Evolutionary conservation across 2,797 vertebrate species (phyloP), one percentile per base, ranked within the genome.

Genomic region (Spinibarbus caldwelli): DNA sequence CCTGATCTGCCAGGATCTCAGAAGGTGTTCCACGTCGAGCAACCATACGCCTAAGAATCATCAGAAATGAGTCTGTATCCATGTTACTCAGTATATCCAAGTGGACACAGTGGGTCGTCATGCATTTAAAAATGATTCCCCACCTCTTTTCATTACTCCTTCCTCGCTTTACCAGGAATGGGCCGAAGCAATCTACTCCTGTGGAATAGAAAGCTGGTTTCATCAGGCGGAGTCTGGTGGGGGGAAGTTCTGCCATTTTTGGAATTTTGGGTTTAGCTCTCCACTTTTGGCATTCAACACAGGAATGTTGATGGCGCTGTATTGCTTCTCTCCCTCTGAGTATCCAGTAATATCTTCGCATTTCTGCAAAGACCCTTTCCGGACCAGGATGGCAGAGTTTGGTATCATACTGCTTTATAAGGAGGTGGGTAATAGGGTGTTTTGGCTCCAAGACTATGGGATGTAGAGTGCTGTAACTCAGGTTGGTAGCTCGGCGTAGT

Each of bases 81-180:
- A 17, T 49, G 15, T 49, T 49, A 49, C 47, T 49, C 47, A 17
- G 72, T 54, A 19, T 68, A 9, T 87, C 87, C 2, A 87, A 11
- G n/a, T 87, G 79, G 2, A 85, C 34, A 17, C 59, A 87, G 0
- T 36, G 31, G 0, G 80, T 88, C 0, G 78, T 88, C 41, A 83
- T 72, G 21, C 88, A 88, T 10, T 87, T 83, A 11, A 64, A 87
- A 0, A 89, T 15, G 1, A 90, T 88, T 2, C 86, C 82, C 86
- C 31, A 34, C 31, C 31, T 34, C 31, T 34, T 34, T 34, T 34
- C 31, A 34, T 34, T 34, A 34, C 31, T 34, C 31, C 31, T 34
- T 34, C 31, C 31, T 34, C 31, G 31, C 31, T 34, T 34, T 34
- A 34, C 31, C 31, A 34, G 31, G 31, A 34, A 34, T 34, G 31